Percentiles rank a stretch among this genome's conserved stretches.
Evolutionary conservation across 2,113 vertebrate species (phyloP).

Genomic region (Garra rufa): DNA sequence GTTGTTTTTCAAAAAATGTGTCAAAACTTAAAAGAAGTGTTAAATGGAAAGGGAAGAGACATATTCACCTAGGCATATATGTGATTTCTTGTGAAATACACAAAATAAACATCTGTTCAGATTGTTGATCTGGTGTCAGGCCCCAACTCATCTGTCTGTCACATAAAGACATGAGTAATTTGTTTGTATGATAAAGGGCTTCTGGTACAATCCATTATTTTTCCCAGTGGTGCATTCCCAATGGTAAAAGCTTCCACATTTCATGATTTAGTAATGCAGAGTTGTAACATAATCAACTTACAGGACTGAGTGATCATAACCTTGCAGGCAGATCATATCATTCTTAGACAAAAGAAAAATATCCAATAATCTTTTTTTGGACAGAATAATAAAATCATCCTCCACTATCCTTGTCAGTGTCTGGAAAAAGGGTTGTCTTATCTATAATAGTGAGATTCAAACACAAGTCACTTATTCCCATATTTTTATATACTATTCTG

Average conservation of each 20-base stretch:
- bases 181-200: not conserved
- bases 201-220: conserved; percentile 8
- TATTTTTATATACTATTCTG: not conserved
- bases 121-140: not conserved
- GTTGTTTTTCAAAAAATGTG: not conserved
- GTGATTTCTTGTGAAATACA: not conserved
- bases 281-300: not conserved
- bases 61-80: not conserved
- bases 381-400: not conserved
- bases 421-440: not conserved
- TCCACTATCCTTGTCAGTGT: not conserved
- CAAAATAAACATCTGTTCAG: not conserved
- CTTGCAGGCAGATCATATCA: not conserved
- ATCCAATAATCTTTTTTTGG: not conserved
- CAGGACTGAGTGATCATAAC: not conserved
- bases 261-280: not conserved
- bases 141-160: not conserved
- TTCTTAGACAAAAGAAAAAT: not conserved
- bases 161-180: conserved; percentile 2
- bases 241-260: not conserved
- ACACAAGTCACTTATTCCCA: not conserved
- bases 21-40: not conserved
- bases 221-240: not conserved
- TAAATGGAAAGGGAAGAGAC: not conserved
- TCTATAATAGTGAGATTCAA: not conserved